A percentile compares a stretch with the other conserved stretches of the same genome.
phyloP scores from a whole-genome alignment of 2,888 invertebrate genomes.

The Lasioglossum marginatum region DNA sequence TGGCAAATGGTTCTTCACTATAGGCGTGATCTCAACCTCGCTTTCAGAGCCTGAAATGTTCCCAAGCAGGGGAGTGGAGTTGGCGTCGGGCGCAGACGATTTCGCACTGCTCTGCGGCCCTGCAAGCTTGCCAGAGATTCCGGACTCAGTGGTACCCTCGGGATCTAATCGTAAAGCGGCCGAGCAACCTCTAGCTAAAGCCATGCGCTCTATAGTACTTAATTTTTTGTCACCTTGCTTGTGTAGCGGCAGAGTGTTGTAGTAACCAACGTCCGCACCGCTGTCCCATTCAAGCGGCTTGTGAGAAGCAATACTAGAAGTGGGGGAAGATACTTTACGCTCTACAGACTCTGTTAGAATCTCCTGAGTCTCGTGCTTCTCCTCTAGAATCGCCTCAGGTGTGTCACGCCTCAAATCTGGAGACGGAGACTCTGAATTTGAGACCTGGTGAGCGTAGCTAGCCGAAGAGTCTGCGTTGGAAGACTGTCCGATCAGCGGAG shows the following conservation, averaged over 20 bases:
- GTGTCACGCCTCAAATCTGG: conserved; percentile 70
- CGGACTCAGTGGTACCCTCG: conserved; percentile 83
- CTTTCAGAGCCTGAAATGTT: conserved; percentile 77
- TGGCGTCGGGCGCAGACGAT: conserved; percentile 77
- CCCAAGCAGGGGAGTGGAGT: conserved; percentile 73
- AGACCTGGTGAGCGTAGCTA: conserved; percentile 67
- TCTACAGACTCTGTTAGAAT: conserved; percentile 71
- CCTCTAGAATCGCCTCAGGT: conserved; percentile 74
- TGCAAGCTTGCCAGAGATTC: conserved; percentile 58
- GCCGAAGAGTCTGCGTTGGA: conserved; percentile 72
- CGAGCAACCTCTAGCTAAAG: conserved; percentile 84
- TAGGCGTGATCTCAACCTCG: conserved; percentile 82
- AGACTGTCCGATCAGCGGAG: conserved; percentile 83
- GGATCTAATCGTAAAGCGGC: conserved; percentile 84
- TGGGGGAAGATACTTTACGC: conserved; percentile 88
- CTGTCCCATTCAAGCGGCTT: conserved; percentile 95
- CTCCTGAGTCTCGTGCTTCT: conserved; percentile 75
- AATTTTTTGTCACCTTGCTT: conserved; percentile 86
- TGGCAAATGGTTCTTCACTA: conserved; percentile 77
- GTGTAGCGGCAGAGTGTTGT: conserved; percentile 83
- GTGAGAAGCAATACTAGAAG: conserved; percentile 90
- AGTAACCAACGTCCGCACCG: conserved; percentile 94
- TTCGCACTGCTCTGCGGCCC: conserved; percentile 58
- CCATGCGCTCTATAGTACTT: conserved; percentile 88
- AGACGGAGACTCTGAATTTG: conserved; percentile 68